These are phyloP conservation scores for Nanger granti DNA, from an alignment of 2,113 vertebrate genomes.

Conservation along the genomic window DNA sequence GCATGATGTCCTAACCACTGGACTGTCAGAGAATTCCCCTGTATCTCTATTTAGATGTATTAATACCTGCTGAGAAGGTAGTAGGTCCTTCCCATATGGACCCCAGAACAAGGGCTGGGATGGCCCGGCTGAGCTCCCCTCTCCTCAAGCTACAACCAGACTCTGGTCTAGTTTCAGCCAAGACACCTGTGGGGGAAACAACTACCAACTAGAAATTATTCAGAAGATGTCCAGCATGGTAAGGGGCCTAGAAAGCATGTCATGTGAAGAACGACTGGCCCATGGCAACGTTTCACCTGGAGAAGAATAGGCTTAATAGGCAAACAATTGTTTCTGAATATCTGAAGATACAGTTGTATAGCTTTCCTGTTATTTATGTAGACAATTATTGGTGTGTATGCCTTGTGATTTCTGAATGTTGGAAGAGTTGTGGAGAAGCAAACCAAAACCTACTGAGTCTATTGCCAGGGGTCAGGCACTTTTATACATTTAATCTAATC, in stretches of 20 bases:
- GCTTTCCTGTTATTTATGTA: background rate
- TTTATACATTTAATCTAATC: background rate
- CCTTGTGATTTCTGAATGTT: background rate
- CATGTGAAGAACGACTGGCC: background rate
- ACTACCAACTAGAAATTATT: background rate
- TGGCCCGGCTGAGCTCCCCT: fast-evolving
- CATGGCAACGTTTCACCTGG: background rate
- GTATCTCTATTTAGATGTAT: background rate
- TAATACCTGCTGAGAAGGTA: background rate
- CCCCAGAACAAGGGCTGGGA: background rate
- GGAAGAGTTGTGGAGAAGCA: background rate
- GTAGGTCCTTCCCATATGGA: background rate
- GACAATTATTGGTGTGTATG: background rate
- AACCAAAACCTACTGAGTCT: background rate
- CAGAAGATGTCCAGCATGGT: background rate
- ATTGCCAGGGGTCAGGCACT: background rate
- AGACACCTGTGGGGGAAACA: background rate
- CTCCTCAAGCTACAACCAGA: background rate
- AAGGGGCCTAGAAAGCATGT: background rate
- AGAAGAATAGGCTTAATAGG: background rate
- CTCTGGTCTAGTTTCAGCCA: background rate
- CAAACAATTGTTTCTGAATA: background rate
- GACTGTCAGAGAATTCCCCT: background rate
- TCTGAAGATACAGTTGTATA: background rate
- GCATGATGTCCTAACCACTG: background rate